These are phyloP conservation scores for Nymphalis c-album DNA, from an alignment of 2,888 invertebrate species.

Conservation along the genomic window DNA sequence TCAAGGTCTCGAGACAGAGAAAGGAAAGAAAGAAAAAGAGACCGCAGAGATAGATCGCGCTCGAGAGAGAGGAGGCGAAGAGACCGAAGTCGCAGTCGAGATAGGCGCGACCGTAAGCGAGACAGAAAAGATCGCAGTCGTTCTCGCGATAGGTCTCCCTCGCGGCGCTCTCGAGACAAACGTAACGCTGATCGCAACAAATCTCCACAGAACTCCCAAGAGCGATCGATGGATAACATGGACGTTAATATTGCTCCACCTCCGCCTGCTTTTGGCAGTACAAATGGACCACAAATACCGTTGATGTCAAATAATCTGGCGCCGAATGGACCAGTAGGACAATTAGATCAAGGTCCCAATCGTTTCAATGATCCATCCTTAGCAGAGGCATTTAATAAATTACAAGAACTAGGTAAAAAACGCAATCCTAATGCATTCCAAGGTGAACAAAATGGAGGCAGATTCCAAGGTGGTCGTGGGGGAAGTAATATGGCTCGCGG, in stretches of 20 bases:
- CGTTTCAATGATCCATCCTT: constrained; percentile 62
- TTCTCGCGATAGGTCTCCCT: constrained; percentile 77
- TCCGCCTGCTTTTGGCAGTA: constrained; percentile 16
- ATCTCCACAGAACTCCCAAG: constrained; percentile 59
- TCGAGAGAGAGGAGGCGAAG: constrained; percentile 82
- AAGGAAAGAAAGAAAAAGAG: constrained; percentile 71
- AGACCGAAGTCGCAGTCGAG: constrained; percentile 83
- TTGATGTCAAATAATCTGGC: constrained; percentile 42
- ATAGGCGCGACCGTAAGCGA: constrained; percentile 73
- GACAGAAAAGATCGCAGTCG: constrained; percentile 80
- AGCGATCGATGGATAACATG: constrained; percentile 46
- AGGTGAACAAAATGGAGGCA: constrained; percentile 57
- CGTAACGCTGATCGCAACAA: constrained; percentile 66
- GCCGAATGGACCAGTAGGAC: constrained; percentile 46
- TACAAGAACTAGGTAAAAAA: constrained; percentile 78
- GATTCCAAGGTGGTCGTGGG: constrained; percentile 44
- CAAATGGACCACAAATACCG: constrained; percentile 40
- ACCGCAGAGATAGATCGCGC: constrained; percentile 76
- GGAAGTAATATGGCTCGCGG: constrained; percentile 46
- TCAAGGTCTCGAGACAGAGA: constrained; percentile 65
- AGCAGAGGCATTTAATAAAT: constrained; percentile 61
- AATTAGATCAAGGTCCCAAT: constrained; percentile 34
- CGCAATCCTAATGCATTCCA: constrained; percentile 83
- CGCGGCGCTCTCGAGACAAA: constrained; percentile 76
- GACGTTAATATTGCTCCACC: constrained; percentile 14